Evolutionary conservation across 2,113 vertebrate species (phyloP).

Genomic region (Coptodon bakossiorum): DNA sequence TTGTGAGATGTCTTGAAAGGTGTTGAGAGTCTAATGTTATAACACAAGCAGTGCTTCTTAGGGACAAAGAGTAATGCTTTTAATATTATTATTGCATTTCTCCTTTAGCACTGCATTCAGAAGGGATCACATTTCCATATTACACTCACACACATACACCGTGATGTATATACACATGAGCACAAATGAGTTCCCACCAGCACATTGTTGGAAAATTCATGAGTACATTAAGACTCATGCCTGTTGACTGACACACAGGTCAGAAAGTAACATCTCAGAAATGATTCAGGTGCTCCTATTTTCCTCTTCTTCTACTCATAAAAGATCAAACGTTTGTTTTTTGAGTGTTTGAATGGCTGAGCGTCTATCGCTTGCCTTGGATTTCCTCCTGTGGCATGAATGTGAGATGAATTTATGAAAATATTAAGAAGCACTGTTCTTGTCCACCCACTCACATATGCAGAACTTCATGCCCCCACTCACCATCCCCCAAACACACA

Average conservation of each 20-base stretch:
- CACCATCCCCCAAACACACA: neutral
- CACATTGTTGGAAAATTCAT: constrained; percentile 3
- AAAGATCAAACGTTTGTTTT: neutral
- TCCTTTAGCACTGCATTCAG: neutral
- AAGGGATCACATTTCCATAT: neutral
- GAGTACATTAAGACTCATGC: neutral
- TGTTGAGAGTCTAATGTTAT: neutral
- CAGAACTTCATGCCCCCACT: constrained; percentile 13
- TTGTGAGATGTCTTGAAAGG: neutral
- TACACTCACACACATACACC: neutral
- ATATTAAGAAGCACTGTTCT: constrained; percentile 42
- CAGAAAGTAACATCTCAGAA: neutral
- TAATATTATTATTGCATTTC: neutral
- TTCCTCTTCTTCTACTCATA: neutral
- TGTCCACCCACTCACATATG: constrained; percentile 24
- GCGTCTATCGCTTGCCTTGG: neutral
- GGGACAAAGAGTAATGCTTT: neutral
- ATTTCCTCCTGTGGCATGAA: neutral
- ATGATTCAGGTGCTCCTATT: neutral
- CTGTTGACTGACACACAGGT: constrained; percentile 45
- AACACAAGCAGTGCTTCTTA: neutral
- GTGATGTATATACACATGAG: neutral
- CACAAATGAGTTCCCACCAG: neutral
- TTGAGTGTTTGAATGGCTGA: neutral
- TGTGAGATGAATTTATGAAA: constrained; percentile 23